Evolutionary conservation across 2,888 invertebrate species (phyloP), one percentile per base, ranked within the genome.

Genomic region (Oasisia sp.): DNA sequence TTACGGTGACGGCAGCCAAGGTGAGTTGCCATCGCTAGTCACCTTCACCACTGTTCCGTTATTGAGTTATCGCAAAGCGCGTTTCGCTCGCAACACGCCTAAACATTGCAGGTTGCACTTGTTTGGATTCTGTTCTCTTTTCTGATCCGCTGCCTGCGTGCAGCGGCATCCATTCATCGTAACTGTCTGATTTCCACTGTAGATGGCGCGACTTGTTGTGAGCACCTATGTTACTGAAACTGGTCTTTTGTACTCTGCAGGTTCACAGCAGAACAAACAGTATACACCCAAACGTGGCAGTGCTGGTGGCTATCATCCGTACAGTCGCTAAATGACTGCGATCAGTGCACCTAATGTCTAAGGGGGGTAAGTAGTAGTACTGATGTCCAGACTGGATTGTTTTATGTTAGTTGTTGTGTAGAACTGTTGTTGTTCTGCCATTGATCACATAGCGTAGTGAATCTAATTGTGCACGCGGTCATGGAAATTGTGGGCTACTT

Each of bases 321-420:
- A 74, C 74, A 74, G 74, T 74, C 74, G 74, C 74, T 74, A 74
- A 74, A 74, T 74, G 74, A 74, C 74, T 74, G 74, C 74, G 74
- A 74, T 74, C 74, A 74, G 74, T 74, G 74, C 74, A 74, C 74
- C 74, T 74, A 74, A 74, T 74, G 74, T 74, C 74, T 74, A 74
- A 74, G 74, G 74, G 74, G 74, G 74, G 74, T 74, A 74, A 74
- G 74, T 74, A 74, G 74, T 74, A 74, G 74, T 74, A 74, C 74
- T 27, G 74, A 74, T 74, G 74, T 74, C 74, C 74, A 74, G 74
- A 74, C 74, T 74, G 74, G 74, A 74, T 74, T 74, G 74, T 74
- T 74, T 91, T 44, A 91, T 91, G 44, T 91, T 32, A 32, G 32
- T 91, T 91, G 91, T 91, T 91, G 91, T 91, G 74, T 74, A 50